Conservation (phyloP, 2,888 invertebrate species). For the Fragum whitleyi region DNA sequence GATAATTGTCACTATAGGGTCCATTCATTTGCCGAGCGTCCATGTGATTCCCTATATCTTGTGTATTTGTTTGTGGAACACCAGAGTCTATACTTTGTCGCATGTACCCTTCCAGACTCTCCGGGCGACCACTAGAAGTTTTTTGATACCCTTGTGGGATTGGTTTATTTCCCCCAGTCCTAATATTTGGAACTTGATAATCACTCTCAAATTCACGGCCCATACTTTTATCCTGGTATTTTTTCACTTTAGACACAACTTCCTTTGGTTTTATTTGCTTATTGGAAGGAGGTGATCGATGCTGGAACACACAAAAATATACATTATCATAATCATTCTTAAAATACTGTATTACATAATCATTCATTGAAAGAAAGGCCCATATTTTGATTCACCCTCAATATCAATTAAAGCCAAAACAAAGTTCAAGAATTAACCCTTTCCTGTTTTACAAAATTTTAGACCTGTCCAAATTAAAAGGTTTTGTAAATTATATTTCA, state of each 20-base stretch:
- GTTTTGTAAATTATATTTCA: no score
- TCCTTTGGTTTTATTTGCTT: slow-evolving; percentile 51
- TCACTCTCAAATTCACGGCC: slow-evolving; percentile 73
- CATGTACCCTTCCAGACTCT: slow-evolving; percentile 11
- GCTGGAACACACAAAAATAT: background rate
- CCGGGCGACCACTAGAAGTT: slow-evolving; percentile 16
- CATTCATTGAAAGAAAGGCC: no score
- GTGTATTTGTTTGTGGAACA: slow-evolving; percentile 33
- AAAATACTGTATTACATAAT: no score
- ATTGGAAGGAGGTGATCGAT: slow-evolving; percentile 20
- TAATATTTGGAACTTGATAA: slow-evolving; percentile 63
- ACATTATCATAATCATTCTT: no score
- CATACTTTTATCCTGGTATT: slow-evolving; percentile 66
- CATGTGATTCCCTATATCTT: slow-evolving; percentile 49
- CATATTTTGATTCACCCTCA: no score
- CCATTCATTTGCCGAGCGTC: slow-evolving; percentile 58
- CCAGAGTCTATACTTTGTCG: slow-evolving; percentile 13
- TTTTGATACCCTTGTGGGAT: slow-evolving; percentile 48
- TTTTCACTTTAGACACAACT: slow-evolving; percentile 69
- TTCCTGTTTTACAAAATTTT: no score
- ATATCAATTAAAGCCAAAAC: no score
- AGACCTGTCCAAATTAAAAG: no score
- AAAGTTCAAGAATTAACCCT: no score
- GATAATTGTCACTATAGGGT: slow-evolving; percentile 53
- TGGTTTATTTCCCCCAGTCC: slow-evolving; percentile 32